These are phyloP conservation scores for Rousettus madagascariensis DNA, from an alignment of 2,797 vertebrate genomes.

Conservation along the genomic window DNA sequence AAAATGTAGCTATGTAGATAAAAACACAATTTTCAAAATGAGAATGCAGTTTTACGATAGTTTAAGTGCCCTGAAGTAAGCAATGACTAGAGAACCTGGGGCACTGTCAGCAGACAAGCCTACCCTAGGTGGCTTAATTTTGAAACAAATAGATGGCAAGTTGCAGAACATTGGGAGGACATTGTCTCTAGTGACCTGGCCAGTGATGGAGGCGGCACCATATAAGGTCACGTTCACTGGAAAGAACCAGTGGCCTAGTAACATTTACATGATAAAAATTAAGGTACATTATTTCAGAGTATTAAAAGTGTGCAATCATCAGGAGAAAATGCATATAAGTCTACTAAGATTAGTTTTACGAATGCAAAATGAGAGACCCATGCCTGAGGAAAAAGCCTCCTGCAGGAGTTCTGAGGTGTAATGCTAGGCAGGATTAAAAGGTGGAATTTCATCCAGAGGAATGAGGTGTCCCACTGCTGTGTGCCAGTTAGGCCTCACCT, in stretches of 20 bases:
- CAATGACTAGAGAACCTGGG: neutral
- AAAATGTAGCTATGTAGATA: neutral
- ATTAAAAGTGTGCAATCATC: neutral
- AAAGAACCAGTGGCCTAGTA: neutral
- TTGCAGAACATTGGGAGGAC: neutral
- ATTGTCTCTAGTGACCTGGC: neutral
- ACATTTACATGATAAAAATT: neutral
- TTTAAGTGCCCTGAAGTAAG: neutral
- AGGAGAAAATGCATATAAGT: neutral
- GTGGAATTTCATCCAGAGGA: neutral
- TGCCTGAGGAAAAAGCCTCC: neutral
- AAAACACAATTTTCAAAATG: neutral
- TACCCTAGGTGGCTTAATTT: neutral
- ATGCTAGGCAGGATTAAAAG: neutral
- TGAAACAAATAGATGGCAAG: neutral
- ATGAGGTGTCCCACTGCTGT: rapidly evolving
- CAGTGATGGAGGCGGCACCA: rapidly evolving
- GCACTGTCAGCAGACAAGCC: neutral
- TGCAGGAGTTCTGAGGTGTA: neutral
- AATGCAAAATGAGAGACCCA: rapidly evolving
- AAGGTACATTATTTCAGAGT: neutral
- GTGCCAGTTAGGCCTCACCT: neutral
- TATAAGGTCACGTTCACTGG: rapidly evolving
- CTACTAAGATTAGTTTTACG: neutral
- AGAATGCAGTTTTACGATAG: neutral